A percentile compares a stretch with the other conserved stretches of the same genome.
Conservation (phyloP, 2,797 vertebrate species). For the Poecilia wingei region DNA sequence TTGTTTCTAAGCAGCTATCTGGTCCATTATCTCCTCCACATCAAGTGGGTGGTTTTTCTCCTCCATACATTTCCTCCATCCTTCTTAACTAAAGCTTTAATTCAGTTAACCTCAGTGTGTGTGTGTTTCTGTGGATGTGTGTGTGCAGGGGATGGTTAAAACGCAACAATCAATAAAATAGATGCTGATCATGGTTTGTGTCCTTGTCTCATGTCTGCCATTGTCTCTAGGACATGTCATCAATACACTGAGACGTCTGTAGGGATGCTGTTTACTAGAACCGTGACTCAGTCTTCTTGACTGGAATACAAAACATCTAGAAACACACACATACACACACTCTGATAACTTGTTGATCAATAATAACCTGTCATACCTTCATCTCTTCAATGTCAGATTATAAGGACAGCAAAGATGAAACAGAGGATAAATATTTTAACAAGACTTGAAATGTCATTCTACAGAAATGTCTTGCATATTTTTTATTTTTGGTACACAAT, state of each 20-base stretch:
- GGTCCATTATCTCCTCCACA: conserved; percentile 51
- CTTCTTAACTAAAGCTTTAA: conserved; percentile 42
- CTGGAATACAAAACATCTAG: conserved; percentile 42
- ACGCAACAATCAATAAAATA: conserved; percentile 51
- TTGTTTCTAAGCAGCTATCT: conserved; percentile 34
- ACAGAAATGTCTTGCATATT: background rate
- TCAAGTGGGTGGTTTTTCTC: conserved; percentile 23
- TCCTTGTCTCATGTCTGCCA: conserved; percentile 56
- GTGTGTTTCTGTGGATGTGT: background rate
- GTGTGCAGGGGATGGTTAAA: background rate
- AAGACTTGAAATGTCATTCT: background rate
- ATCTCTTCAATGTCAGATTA: background rate
- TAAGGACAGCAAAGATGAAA: background rate
- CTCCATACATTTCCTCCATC: conserved; percentile 18
- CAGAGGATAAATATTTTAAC: background rate
- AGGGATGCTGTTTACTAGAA: conserved; percentile 48
- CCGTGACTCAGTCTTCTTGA: conserved; percentile 55
- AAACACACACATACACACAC: conserved; percentile 31
- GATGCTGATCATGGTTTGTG: conserved; percentile 49
- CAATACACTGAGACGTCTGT: conserved; percentile 10
- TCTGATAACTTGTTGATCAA: conserved; percentile 1
- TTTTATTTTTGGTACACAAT: background rate
- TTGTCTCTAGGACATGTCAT: conserved; percentile 55
- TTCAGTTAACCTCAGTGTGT: conserved; percentile 43
- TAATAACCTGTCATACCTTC: background rate